Evolutionary conservation across 1,140 invertebrate genomes (phyloP).

Genomic region (Procambarus virginalis): DNA sequence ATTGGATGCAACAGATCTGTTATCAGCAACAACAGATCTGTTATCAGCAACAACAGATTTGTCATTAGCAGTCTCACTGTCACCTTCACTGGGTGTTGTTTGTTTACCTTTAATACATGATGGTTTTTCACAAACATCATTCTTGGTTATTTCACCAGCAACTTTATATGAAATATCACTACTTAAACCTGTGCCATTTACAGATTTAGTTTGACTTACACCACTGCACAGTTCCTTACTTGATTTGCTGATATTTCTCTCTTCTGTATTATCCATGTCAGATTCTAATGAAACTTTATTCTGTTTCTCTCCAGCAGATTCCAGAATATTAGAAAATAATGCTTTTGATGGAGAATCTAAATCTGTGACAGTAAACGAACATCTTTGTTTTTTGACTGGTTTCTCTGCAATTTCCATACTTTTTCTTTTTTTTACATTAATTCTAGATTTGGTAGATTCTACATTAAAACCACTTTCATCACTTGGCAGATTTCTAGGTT

Average conservation of each 20-base stretch:
- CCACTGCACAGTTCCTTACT: background rate
- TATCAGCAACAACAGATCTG: background rate
- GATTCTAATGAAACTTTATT: background rate
- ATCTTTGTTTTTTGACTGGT: conserved; percentile 3
- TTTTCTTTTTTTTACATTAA: conserved; percentile 2
- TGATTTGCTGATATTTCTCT: background rate
- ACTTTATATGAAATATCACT: background rate
- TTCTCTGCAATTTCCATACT: background rate
- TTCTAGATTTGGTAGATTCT: background rate
- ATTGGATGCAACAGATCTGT: background rate
- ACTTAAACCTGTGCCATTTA: background rate
- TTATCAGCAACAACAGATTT: background rate
- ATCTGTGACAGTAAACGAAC: conserved; percentile 1
- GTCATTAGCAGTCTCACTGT: background rate
- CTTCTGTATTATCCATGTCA: background rate
- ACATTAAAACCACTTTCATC: background rate
- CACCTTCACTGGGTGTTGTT: background rate
- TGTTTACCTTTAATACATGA: too few relatives aligned
- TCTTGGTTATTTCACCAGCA: too few relatives aligned
- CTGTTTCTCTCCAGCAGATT: background rate
- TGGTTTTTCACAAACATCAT: too few relatives aligned
- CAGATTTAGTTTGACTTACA: background rate
- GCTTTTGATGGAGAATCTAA: background rate
- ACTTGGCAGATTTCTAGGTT: background rate
- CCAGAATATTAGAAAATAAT: background rate